Evolutionary conservation across 64 coral and sea anemone species (phyloP).

Genomic region (Acropora yongei): DNA sequence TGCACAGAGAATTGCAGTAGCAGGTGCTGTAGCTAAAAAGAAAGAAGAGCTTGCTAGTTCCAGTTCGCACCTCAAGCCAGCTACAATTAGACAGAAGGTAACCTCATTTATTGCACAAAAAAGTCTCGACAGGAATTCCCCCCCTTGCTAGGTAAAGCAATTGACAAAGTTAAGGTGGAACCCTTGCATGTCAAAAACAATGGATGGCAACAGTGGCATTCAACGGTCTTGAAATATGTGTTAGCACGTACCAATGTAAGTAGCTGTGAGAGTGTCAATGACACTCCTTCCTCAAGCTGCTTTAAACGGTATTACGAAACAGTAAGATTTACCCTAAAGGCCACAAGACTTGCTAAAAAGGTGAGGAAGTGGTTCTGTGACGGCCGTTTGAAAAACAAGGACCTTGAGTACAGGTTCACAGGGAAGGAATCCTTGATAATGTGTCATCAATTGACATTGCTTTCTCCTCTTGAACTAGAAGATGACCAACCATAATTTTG

Average conservation of each 20-base stretch:
- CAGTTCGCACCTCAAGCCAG: neutral
- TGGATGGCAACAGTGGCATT: too few species aligned
- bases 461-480: neutral
- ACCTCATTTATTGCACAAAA: neutral
- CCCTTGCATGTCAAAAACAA: too few species aligned
- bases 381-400: neutral
- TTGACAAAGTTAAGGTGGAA: neutral
- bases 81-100: neutral
- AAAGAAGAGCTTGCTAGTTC: neutral
- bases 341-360: neutral
- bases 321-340: neutral
- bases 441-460: neutral
- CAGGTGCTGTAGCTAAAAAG: neutral
- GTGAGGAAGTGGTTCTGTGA: neutral
- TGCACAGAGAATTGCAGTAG: neutral
- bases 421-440: neutral
- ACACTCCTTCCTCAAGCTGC: neutral
- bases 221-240: too few species aligned
- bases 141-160: constrained; percentile 13
- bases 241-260: too few species aligned
- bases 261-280: neutral
- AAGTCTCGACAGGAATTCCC: neutral
- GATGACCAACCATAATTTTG: neutral
- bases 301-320: neutral
- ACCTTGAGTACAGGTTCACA: neutral